Evolutionary conservation across 2,888 invertebrate genomes (phyloP).

Genomic region (Hemistola chrysoprasaria): DNA sequence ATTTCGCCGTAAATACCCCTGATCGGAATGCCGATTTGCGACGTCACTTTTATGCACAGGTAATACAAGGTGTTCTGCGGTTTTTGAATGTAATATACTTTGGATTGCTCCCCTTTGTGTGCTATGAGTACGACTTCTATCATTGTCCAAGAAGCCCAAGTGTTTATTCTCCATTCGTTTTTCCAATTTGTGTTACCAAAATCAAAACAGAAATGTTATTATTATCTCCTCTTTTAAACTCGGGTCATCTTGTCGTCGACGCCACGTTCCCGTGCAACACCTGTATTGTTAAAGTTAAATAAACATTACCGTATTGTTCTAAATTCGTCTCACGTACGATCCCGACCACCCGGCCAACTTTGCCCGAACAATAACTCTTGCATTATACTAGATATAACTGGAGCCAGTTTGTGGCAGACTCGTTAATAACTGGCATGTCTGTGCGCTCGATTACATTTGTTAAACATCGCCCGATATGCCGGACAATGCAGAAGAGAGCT

Average conservation of each 20-base stretch:
- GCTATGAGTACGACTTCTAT: too few species aligned
- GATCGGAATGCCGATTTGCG: slow-evolving; percentile 56
- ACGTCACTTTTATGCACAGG: slow-evolving; percentile 42
- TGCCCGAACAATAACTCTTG: slow-evolving; percentile 35
- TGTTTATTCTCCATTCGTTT: too few species aligned
- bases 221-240: too few species aligned
- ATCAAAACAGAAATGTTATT: too few species aligned
- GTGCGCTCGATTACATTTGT: slow-evolving; percentile 55
- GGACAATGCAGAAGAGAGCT: slow-evolving; percentile 35
- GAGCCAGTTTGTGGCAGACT: slow-evolving; percentile 35
- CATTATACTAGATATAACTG: slow-evolving; percentile 37
- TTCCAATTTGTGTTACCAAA: too few species aligned
- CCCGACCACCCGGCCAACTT: slow-evolving; percentile 27
- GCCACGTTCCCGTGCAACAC: slow-evolving; percentile 11
- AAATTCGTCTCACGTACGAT: slow-evolving; percentile 22
- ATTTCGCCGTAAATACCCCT: slow-evolving; percentile 53
- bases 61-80: slow-evolving; percentile 36
- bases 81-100: slow-evolving; percentile 34
- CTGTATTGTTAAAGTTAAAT: slow-evolving; percentile 26
- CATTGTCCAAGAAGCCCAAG: too few species aligned
- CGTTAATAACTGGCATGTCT: slow-evolving; percentile 58
- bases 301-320: slow-evolving; percentile 27
- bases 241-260: slow-evolving; percentile 21
- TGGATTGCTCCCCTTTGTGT: too few species aligned
- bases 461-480: slow-evolving; percentile 47